Evolutionary conservation across 2,888 invertebrate genomes (phyloP).

Genomic region (Orthosia gothica): DNA sequence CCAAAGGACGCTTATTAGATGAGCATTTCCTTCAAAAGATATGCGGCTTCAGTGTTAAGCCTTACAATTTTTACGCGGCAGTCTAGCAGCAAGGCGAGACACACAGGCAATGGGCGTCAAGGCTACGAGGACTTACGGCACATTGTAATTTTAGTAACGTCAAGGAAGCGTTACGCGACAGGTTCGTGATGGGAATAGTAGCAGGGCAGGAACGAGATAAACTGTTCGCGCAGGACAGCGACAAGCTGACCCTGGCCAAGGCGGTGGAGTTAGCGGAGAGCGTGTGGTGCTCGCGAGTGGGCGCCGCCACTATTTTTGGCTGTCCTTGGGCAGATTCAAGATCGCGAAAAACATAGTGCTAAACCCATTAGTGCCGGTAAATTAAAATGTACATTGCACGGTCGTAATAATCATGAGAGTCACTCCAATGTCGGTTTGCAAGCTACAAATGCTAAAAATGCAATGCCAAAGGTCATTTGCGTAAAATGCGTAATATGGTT

Average conservation of each 20-base stretch:
- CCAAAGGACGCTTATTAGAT: constrained; percentile 41
- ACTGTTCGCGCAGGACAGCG: constrained; percentile 3
- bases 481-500: constrained; percentile 1
- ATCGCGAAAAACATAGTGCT: background rate
- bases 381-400: constrained; percentile 60
- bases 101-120: constrained; percentile 1
- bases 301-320: background rate
- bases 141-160: no score
- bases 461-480: constrained; percentile 1
- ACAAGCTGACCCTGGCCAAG: background rate
- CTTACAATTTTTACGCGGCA: constrained; percentile 66
- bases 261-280: constrained; percentile 7
- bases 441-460: constrained; percentile 35
- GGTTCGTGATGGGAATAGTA: constrained; percentile 6
- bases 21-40: no score
- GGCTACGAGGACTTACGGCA: background rate
- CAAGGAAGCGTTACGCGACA: background rate
- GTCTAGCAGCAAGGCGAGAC: background rate
- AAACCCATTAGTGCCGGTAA: constrained; percentile 4
- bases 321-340: constrained; percentile 16
- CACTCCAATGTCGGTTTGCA: constrained; percentile 57
- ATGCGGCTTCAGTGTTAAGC: constrained; percentile 65
- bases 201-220: background rate
- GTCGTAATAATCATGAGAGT: constrained; percentile 57
- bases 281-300: constrained; percentile 30